These are phyloP conservation scores for Basileuterus tristriatus DNA, from an alignment of 2,797 vertebrate species.

Conservation along the genomic window DNA sequence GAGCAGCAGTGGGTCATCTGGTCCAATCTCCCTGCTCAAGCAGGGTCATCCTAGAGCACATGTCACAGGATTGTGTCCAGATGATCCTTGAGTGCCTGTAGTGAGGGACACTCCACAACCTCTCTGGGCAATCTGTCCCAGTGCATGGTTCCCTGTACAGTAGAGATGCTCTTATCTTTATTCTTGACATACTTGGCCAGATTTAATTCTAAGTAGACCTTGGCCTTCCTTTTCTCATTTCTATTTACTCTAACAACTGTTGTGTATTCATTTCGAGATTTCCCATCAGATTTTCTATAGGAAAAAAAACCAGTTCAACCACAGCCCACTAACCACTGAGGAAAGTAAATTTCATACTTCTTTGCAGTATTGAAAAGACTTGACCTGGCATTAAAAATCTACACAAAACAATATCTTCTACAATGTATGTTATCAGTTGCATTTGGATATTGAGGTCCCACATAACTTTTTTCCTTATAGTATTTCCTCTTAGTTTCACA, in stretches of 20 bases:
- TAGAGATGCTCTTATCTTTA: neutral
- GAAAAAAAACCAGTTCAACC: neutral
- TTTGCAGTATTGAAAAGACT: neutral
- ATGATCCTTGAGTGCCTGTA: accelerated
- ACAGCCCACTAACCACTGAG: neutral
- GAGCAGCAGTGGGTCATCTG: neutral
- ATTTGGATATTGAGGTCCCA: neutral
- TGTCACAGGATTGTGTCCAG: too few relatives aligned
- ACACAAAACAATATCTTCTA: neutral
- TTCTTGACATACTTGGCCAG: neutral
- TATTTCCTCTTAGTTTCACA: neutral
- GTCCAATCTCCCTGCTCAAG: neutral
- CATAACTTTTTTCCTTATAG: neutral
- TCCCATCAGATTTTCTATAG: neutral
- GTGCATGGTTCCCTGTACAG: too few relatives aligned
- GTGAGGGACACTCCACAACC: neutral
- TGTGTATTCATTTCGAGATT: neutral
- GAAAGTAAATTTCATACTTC: neutral
- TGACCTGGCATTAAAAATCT: neutral
- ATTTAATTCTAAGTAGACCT: neutral
- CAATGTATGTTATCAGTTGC: neutral
- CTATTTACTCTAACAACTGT: neutral
- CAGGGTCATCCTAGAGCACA: neutral
- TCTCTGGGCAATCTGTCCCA: neutral
- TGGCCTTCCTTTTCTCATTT: neutral